Evolutionary conservation across 2,797 vertebrate species (phyloP).

Genomic region (Premnoplex brunnescens): DNA sequence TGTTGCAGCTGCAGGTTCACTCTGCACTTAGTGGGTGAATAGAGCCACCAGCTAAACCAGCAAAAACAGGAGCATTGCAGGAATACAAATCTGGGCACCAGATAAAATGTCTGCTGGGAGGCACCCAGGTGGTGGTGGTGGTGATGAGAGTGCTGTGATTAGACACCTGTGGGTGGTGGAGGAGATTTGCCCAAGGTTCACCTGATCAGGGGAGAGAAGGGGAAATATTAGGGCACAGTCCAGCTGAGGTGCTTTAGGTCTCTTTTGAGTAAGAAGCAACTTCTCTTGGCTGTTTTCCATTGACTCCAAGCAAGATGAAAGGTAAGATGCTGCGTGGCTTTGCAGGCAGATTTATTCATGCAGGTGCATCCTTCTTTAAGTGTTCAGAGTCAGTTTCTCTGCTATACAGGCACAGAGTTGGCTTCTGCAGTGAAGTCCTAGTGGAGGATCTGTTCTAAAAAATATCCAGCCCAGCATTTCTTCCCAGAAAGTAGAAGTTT

Average conservation of each 20-base stretch:
- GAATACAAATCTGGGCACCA: not conserved
- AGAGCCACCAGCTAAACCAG: not conserved
- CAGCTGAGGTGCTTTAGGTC: not conserved
- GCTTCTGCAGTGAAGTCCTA: not conserved
- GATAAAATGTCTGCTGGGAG: not conserved
- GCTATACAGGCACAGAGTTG: not conserved
- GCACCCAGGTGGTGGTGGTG: not conserved
- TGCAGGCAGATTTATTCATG: not conserved
- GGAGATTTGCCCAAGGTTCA: not conserved
- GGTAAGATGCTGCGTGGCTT: not conserved
- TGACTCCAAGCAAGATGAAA: not conserved
- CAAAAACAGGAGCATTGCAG: not conserved
- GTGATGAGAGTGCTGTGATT: not conserved
- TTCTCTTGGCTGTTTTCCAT: fast-evolving
- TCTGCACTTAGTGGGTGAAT: too few relatives aligned
- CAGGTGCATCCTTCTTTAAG: not conserved
- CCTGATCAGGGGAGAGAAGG: not conserved
- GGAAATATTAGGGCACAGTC: not conserved
- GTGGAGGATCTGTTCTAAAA: not conserved
- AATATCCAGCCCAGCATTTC: fast-evolving
- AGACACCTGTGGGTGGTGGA: not conserved
- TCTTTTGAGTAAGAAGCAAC: not conserved
- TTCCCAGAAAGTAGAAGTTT: not conserved
- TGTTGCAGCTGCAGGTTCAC: fast-evolving
- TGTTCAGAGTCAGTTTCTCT: not conserved